Conservation (phyloP, 2,113 vertebrate genomes). For the Entosphenus tridentatus region DNA sequence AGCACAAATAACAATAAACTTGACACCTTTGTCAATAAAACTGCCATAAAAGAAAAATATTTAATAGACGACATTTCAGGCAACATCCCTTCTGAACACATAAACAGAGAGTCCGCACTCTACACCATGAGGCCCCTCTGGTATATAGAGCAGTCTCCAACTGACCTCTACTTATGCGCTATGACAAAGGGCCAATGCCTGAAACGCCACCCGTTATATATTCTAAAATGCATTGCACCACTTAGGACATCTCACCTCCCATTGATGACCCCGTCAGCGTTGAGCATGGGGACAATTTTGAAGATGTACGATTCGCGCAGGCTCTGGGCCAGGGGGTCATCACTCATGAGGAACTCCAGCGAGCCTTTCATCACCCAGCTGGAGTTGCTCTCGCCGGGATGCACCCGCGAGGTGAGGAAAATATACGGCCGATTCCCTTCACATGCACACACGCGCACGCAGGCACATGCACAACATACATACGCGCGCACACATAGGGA, state of each 20-base stretch:
- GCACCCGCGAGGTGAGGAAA: conserved; percentile 78
- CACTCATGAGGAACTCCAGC: conserved; percentile 79
- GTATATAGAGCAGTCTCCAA: too few species aligned
- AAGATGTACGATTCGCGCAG: conserved; percentile 83
- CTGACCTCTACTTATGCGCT: too few species aligned
- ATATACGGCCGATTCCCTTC: conserved; percentile 74
- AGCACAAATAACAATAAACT: too few species aligned
- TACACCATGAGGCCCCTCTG: too few species aligned
- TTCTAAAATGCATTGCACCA: too few species aligned
- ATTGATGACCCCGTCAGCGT: conserved; percentile 92
- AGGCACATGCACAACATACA: neutral
- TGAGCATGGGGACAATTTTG: conserved; percentile 97
- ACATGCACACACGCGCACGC: conserved; percentile 5
- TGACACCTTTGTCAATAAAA: too few species aligned
- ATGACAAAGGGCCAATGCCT: too few species aligned
- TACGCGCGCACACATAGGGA: neutral
- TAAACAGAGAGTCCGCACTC: too few species aligned
- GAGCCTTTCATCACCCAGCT: conserved; percentile 99
- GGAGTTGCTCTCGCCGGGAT: conserved; percentile 90
- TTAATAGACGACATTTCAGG: too few species aligned
- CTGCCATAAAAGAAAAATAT: too few species aligned
- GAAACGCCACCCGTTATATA: too few species aligned
- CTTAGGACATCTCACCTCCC: conserved; percentile 49
- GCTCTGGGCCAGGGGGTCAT: conserved; percentile 43
- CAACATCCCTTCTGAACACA: too few species aligned